Evolutionary conservation across 2,797 vertebrate species (phyloP).

Genomic region (Crypturellus tataupa): DNA sequence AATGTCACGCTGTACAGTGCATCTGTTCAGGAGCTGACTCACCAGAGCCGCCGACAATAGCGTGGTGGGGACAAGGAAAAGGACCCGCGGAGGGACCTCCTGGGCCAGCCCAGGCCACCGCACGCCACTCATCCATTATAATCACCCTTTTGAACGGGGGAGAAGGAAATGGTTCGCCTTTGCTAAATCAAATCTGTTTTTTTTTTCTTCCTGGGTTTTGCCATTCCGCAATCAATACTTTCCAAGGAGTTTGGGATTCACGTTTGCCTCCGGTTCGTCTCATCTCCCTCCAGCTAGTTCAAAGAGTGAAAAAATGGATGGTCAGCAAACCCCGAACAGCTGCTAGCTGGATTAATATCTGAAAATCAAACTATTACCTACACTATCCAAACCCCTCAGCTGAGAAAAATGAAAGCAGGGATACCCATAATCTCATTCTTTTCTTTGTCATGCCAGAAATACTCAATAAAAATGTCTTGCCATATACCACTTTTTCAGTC

Average conservation of each 20-base stretch:
- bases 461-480: conserved; percentile 53
- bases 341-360: conserved; percentile 62
- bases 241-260: conserved; percentile 62
- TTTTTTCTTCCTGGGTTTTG: conserved; percentile 51
- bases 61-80: conserved; percentile 41
- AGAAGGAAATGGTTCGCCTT: conserved; percentile 43
- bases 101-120: conserved; percentile 9
- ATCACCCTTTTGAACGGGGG: conserved; percentile 38
- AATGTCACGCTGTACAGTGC: conserved; percentile 68
- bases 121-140: conserved; percentile 56
- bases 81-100: conserved; percentile 64
- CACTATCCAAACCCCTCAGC: conserved; percentile 32
- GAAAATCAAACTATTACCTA: conserved; percentile 68
- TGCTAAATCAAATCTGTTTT: conserved; percentile 1
- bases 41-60: conserved; percentile 67
- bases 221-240: conserved; percentile 66
- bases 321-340: conserved; percentile 61
- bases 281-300: conserved; percentile 44
- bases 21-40: conserved; percentile 75
- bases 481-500: conserved; percentile 35
- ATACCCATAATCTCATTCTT: background rate
- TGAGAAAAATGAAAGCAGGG: conserved; percentile 54
- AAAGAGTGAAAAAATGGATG: conserved; percentile 63
- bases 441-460: background rate
- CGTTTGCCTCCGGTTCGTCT: conserved; percentile 39